These are phyloP conservation scores for Boulengeromyrus knoepffleri DNA, from an alignment of 2,113 vertebrate genomes.

Conservation along the genomic window DNA sequence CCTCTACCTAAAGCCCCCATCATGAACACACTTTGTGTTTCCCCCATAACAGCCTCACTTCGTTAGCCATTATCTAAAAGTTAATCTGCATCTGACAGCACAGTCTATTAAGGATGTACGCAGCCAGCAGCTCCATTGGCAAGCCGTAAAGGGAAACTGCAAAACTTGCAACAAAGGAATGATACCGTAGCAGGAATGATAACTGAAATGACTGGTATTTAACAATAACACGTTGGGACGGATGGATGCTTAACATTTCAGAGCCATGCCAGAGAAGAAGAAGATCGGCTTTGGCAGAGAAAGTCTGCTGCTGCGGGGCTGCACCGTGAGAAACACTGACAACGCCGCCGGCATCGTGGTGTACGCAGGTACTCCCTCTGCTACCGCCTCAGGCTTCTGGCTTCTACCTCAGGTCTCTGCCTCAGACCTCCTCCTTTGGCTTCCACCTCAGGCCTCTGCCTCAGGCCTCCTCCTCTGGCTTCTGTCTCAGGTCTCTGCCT, in stretches of 20 bases:
- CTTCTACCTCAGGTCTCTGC: not conserved
- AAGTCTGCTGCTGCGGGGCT: constrained; percentile 84
- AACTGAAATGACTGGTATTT: not conserved
- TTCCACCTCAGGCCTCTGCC: no score
- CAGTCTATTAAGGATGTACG: not conserved
- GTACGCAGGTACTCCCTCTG: constrained; percentile 72
- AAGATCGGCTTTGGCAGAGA: constrained; percentile 73
- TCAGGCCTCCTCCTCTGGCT: no score
- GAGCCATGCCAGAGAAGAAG: constrained; percentile 71
- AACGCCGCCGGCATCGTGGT: constrained; percentile 84
- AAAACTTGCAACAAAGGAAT: not conserved
- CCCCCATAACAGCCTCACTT: not conserved
- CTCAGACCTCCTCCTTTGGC: no score
- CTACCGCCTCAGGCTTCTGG: not conserved
- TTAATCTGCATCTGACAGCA: not conserved
- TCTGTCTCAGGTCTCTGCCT: no score
- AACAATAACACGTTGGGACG: not conserved
- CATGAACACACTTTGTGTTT: not conserved
- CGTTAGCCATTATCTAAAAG: not conserved
- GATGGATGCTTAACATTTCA: constrained; percentile 39
- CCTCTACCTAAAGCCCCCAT: not conserved
- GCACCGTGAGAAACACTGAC: constrained; percentile 85
- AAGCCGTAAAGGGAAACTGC: not conserved
- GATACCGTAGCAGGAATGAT: not conserved
- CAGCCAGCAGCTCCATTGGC: not conserved